Evolutionary conservation across 2,113 vertebrate species (phyloP), one percentile per base, ranked within the genome.

Genomic region (Madoqua kirkii): DNA sequence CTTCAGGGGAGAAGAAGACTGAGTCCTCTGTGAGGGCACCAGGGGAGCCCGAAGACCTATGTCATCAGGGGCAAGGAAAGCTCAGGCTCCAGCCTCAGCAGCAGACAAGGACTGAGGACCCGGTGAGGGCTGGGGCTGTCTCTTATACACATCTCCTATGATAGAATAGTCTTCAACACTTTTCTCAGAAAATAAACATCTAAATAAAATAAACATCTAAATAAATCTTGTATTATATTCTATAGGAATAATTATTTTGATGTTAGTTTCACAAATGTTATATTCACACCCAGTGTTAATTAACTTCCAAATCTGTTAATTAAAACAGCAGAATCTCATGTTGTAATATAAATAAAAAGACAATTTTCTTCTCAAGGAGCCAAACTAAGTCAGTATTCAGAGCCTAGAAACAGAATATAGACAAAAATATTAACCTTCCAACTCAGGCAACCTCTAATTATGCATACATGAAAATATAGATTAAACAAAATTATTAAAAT

Each of bases 191-290:
- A 92, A 89, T 89, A 93, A 95, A 78, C 23, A 88, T 59, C 19
- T 94, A 94, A 89, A 92, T 60, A 96, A 85, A 94, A 89, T 88
- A 93, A 95, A 78, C 27, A 87, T 54, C 16, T 94, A 94, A 89
- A 92, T 78, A 96, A 86, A 94, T 88, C 12, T 57, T 57, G 54
- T 6, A 55, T 82, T 92, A 29, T 95, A 17, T 64, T 89, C 6
- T 40, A 40, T 67, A n/a, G 71, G 48, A 50, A 64, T 48, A 92
- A 71, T 55, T 91, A 64, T 92, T 83, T 54, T 95, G 55, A 79
- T 67, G 62, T 48, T 92, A 90, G 6, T 54, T 87, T 97, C 43
- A 92, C 29, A 98, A 90, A 85, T 36, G 33, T 83, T 87, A 76
- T 71, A 74, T 64, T 97, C 36, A 84, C 3, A 19, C 7, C 43